Evolutionary conservation across 2,797 vertebrate species (phyloP), one percentile per base, ranked within the genome.

Genomic region (Diplodus puntazzo): DNA sequence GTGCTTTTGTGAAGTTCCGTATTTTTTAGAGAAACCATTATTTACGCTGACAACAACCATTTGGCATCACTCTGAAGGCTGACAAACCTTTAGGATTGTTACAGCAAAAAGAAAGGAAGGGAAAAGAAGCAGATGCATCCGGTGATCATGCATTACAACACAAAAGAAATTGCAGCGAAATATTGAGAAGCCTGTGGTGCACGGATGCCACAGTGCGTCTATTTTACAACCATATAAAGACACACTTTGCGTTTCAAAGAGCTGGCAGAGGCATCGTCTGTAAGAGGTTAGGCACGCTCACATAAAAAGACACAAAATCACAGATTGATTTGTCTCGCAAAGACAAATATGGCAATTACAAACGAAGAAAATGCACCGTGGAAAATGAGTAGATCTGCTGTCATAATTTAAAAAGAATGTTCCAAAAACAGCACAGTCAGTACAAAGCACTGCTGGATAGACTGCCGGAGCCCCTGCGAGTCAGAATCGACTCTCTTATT

Each of bases 341-440:
- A 55, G n/a, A 62, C 54, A 54, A 65, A 84, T 71, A 77, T 59
- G 57, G 52, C 43, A 80, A 84, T 73, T 57, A 42, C 25, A 73
- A 61, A 71, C 63, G 61, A 13, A 72, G 30, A 65, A 80, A 72
- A 77, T 50, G 6, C 39, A 55, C 61, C 72, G 1, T 60, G 50
- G 45, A 69, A 67, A 89, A 83, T 74, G 5, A 2, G 34, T 72
- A 16, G 79, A 54, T 67, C 63, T 39, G 9, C 63, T 63, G 50
- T 30, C 21, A 50, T 79, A 82, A 74, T 81, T 85, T 2, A 71
- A 68, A 17, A 52, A 75, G 16, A 71, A 27, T 13, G 9, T 18
- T 81, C 63, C 23, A 69, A 75, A 82, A 63, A 64, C 25, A 50
- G 67, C 34, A 70, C 52, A 63, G 70, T 52, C 52, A 63, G 70